Percentiles rank a stretch among this genome's conserved stretches.
phyloP scores from a whole-genome alignment of 2,888 invertebrate species.

The Amphipoea oculea region DNA sequence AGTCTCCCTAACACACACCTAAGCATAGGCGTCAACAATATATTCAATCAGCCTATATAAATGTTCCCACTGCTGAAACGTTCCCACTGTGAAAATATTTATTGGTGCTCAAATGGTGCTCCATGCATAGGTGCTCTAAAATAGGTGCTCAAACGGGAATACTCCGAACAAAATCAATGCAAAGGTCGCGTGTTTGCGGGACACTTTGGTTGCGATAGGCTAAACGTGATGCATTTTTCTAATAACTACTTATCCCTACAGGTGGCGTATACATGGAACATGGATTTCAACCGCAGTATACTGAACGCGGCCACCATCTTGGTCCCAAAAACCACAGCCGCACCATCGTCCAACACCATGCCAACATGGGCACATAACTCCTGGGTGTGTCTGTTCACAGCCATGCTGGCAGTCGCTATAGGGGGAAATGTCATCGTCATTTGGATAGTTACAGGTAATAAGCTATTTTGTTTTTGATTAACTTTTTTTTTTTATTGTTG shows the following conservation, averaged over 20 bases:
- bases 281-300: slow-evolving; percentile 87
- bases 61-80: no score
- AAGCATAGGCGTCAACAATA: no score
- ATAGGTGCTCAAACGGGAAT: no score
- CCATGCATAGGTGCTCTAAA: no score
- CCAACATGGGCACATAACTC: slow-evolving; percentile 92
- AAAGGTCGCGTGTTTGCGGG: background rate
- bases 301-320: slow-evolving; percentile 84
- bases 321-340: slow-evolving; percentile 79
- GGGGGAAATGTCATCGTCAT: slow-evolving; percentile 97
- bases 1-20: no score
- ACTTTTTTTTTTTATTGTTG: background rate
- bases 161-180: background rate
- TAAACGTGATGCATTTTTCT: background rate
- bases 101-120: no score
- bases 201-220: background rate
- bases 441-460: slow-evolving; percentile 96
- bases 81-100: no score
- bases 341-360: slow-evolving; percentile 79
- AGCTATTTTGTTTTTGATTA: background rate
- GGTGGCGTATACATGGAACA: slow-evolving; percentile 89
- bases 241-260: slow-evolving; percentile 51
- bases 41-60: no score
- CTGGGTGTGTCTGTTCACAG: slow-evolving; percentile 94
- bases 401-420: slow-evolving; percentile 95